These are phyloP conservation scores for Acanthosepion esculentum DNA, from an alignment of 2,888 invertebrate genomes.

Conservation along the genomic window DNA sequence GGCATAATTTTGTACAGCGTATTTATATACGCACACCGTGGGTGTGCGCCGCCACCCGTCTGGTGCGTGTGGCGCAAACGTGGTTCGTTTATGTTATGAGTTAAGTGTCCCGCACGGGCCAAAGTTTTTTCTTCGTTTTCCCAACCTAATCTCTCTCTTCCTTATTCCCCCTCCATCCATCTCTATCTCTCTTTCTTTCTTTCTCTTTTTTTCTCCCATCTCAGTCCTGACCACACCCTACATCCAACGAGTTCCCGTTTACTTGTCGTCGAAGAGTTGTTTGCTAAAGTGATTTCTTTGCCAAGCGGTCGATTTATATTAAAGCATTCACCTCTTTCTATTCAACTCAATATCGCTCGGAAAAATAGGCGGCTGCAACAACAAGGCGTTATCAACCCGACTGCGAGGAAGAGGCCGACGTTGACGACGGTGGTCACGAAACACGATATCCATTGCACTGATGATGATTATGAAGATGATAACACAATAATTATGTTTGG, in stretches of 20 bases:
- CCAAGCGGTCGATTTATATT: not conserved
- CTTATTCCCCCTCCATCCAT: not conserved
- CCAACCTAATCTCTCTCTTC: not conserved
- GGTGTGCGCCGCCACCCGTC: constrained; percentile 33
- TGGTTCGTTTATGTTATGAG: not conserved
- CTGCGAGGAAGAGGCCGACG: too few species aligned
- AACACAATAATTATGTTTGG: too few species aligned
- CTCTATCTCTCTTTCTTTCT: too few species aligned
- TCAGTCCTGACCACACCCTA: not conserved
- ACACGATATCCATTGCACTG: not conserved
- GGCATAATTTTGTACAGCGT: not conserved
- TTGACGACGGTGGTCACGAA: not conserved
- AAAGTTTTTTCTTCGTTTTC: not conserved
- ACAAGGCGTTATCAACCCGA: not conserved
- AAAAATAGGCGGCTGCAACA: not conserved
- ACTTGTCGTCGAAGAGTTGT: constrained; percentile 33
- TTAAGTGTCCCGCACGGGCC: constrained; percentile 33
- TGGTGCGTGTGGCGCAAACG: not conserved
- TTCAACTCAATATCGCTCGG: not conserved
- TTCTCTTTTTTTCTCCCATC: too few species aligned
- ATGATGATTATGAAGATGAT: not conserved
- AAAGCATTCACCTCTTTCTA: not conserved
- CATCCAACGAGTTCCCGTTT: not conserved
- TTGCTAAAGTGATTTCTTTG: not conserved
- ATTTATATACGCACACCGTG: constrained; percentile 17